These are phyloP conservation scores for Malurus melanocephalus DNA, from an alignment of 2,113 vertebrate genomes.

Conservation along the genomic window DNA sequence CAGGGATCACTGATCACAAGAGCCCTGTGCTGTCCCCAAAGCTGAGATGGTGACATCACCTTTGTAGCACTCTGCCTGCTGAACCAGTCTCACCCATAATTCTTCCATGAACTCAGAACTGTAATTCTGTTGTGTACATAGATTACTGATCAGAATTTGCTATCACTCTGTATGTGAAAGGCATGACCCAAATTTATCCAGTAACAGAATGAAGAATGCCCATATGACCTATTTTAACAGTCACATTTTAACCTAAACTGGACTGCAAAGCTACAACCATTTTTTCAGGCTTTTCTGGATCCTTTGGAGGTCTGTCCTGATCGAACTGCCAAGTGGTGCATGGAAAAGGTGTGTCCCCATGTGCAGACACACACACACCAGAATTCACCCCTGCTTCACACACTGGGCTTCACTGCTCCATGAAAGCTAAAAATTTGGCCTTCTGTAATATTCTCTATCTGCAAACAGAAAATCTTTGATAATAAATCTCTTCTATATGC, in stretches of 20 bases:
- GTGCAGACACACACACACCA: fast-evolving
- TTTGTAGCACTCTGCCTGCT: background rate
- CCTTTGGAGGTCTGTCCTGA: background rate
- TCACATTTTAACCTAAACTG: background rate
- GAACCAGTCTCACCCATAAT: background rate
- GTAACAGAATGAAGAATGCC: background rate
- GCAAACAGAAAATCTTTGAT: constrained; percentile 25
- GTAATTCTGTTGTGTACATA: background rate
- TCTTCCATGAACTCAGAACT: background rate
- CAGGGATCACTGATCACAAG: background rate
- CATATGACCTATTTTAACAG: background rate
- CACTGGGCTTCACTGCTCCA: background rate
- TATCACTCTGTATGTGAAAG: background rate
- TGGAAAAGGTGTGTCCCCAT: background rate
- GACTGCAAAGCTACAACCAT: background rate
- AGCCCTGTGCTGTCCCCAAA: background rate
- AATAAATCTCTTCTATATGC: constrained; percentile 46
- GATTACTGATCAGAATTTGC: background rate
- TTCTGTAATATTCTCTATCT: background rate
- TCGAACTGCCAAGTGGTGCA: background rate
- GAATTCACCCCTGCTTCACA: background rate
- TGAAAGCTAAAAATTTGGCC: background rate
- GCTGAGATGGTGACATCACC: background rate
- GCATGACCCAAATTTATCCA: background rate
- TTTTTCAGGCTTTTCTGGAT: background rate